Conservation (phyloP, 1,140 invertebrate genomes). For the Melipona quadrifasciata region DNA sequence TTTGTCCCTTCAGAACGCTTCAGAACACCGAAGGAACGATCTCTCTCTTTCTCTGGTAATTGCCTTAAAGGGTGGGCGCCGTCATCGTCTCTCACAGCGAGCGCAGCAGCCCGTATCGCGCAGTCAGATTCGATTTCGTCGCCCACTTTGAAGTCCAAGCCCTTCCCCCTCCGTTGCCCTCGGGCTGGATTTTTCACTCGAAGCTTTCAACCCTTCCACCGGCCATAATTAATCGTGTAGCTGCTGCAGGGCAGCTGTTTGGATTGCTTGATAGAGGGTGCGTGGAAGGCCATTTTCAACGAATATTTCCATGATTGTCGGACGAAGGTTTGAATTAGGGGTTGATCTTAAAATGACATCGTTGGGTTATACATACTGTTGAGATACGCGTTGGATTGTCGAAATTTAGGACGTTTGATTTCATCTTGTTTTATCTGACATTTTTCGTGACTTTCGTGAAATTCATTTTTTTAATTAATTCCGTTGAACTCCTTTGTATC, state of each 20-base stretch:
- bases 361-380: too few species aligned
- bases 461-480: too few species aligned
- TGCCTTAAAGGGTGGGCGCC: constrained; percentile 69
- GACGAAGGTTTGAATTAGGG: background rate
- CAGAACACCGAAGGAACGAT: constrained; percentile 59
- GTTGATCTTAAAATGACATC: too few species aligned
- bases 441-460: too few species aligned
- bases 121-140: constrained; percentile 41
- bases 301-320: background rate
- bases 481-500: too few species aligned
- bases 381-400: too few species aligned
- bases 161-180: background rate
- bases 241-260: background rate
- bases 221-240: constrained; percentile 4
- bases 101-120: constrained; percentile 44
- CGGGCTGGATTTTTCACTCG: constrained; percentile 13
- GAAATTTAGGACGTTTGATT: too few species aligned
- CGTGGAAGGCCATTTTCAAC: too few species aligned
- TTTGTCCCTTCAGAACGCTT: constrained; percentile 61
- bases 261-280: background rate
- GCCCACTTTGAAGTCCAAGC: constrained; percentile 43
- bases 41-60: constrained; percentile 66
- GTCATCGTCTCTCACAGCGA: constrained; percentile 13
- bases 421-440: too few species aligned
- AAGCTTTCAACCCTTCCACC: constrained; percentile 15